Conservation (phyloP, 2,888 invertebrate species). For the Campoletis raptor region DNA sequence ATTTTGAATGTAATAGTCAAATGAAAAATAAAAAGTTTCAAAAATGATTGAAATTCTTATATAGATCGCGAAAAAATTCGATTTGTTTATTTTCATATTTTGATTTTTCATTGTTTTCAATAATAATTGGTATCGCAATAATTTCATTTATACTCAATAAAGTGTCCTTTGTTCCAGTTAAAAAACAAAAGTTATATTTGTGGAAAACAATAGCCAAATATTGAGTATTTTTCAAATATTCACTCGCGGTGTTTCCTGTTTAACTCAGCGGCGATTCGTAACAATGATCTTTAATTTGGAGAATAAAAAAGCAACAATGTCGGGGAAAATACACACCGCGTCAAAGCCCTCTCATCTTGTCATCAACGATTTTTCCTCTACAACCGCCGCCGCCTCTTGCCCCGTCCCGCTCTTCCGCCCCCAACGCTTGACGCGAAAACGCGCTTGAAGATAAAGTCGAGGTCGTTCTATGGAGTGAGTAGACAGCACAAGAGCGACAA, state of each 20-base stretch:
- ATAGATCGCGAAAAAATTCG: not conserved
- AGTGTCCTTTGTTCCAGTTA: not conserved
- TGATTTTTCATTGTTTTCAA: not conserved
- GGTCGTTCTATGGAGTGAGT: conserved; percentile 28
- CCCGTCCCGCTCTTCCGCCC: not conserved
- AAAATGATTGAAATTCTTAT: too few relatives aligned
- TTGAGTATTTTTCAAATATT: too few relatives aligned
- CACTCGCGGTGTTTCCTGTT: too few relatives aligned
- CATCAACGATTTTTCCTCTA: not conserved
- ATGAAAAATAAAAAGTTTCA: too few relatives aligned
- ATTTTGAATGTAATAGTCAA: too few relatives aligned
- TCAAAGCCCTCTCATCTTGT: not conserved
- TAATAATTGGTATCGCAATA: not conserved
- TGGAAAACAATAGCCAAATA: too few relatives aligned
- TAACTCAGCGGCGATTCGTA: not conserved
- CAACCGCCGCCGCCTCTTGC: not conserved
- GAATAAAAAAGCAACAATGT: not conserved
- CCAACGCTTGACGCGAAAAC: conserved; percentile 22
- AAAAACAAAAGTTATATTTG: too few relatives aligned
- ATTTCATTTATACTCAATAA: not conserved
- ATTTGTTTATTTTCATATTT: not conserved
- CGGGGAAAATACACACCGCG: not conserved
- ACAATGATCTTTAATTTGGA: not conserved
- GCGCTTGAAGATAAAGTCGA: conserved; percentile 55
- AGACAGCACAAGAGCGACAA: conserved; percentile 17